phyloP scores from a whole-genome alignment of 2,113 vertebrate species.

The Brevimyrus niger region DNA sequence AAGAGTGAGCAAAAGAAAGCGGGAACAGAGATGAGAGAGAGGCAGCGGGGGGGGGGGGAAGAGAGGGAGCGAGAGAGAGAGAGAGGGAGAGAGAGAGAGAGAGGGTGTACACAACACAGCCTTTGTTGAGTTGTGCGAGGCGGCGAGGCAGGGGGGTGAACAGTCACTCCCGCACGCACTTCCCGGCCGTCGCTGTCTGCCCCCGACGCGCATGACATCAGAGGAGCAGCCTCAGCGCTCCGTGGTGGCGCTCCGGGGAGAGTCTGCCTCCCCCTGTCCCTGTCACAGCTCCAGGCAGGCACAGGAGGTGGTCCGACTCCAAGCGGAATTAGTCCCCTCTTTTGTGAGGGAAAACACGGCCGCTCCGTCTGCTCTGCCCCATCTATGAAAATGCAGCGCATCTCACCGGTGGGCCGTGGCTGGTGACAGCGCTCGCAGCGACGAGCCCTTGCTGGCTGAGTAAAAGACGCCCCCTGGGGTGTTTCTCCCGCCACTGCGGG shows the following conservation, averaged over 20 bases:
- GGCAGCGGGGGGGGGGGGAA: constrained; percentile 34
- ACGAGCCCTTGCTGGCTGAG: not conserved
- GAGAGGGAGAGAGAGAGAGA: not conserved
- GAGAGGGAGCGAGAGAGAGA: constrained; percentile 18
- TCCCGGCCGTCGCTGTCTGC: constrained; percentile 4
- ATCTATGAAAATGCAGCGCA: not conserved
- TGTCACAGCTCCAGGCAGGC: not conserved
- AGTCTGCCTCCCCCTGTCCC: not conserved
- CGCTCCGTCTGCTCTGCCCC: not conserved
- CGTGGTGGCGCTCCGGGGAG: not conserved
- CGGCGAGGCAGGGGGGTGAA: not conserved
- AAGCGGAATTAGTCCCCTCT: not conserved
- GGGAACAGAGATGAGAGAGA: constrained; percentile 20
- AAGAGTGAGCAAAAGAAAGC: constrained; percentile 10
- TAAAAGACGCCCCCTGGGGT: not conserved
- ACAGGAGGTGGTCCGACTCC: not conserved
- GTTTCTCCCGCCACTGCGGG: not conserved
- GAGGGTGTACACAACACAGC: not conserved
- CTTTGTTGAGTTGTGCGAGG: constrained; percentile 12
- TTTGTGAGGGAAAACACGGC: not conserved
- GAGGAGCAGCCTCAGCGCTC: not conserved
- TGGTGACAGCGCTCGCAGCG: not conserved
- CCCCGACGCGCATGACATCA: constrained; percentile 3
- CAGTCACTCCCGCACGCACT: not conserved
- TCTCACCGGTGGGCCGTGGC: not conserved